These are phyloP conservation scores for Loriculus beryllinus DNA, from an alignment of 2,797 vertebrate genomes.

Conservation along the genomic window DNA sequence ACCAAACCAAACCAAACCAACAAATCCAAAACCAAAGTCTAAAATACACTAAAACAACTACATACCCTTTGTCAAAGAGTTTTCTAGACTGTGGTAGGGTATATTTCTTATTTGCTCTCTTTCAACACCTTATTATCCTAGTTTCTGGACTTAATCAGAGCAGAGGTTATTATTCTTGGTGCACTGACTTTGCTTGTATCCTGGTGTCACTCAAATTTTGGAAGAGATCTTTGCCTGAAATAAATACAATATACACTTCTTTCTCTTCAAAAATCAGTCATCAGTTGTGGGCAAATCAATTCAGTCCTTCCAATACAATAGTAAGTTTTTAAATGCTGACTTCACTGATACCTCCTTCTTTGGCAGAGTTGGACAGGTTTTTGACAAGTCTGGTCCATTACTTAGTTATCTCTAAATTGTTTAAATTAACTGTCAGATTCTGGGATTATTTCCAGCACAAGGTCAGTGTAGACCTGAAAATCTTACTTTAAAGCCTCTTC, in stretches of 20 bases:
- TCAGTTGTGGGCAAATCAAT: neutral
- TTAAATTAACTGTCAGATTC: neutral
- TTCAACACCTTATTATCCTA: neutral
- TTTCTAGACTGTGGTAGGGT: neutral
- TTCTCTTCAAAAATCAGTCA: neutral
- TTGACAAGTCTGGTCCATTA: neutral
- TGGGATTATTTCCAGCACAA: neutral
- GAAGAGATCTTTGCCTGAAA: neutral
- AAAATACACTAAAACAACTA: neutral
- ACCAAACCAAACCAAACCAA: neutral
- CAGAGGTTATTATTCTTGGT: neutral
- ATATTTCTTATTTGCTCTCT: neutral
- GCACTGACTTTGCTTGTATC: neutral
- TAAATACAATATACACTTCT: neutral
- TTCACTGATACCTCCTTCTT: neutral
- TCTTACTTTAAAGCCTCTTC: neutral
- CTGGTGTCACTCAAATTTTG: neutral
- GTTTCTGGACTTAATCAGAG: neutral
- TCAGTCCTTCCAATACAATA: neutral
- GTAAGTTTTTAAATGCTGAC: neutral
- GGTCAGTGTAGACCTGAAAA: neutral
- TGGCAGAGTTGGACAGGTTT: neutral
- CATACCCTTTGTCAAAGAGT: neutral
- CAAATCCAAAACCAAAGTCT: neutral
- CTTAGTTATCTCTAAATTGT: conserved; percentile 23